Evolutionary conservation across 2,797 vertebrate genomes (phyloP).

Genomic region (Telmatherina bonti): DNA sequence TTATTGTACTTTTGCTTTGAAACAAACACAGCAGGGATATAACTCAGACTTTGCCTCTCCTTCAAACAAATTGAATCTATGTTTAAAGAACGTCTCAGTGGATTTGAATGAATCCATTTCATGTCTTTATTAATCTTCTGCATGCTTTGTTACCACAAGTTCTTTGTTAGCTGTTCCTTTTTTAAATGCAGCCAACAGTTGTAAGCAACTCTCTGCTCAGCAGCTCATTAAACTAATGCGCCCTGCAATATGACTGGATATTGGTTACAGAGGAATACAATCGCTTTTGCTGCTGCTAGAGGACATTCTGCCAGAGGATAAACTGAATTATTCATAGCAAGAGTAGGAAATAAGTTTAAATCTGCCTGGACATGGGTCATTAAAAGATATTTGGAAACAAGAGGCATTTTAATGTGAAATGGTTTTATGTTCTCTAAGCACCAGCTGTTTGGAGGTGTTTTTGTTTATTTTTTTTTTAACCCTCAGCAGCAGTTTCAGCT

Average conservation of each 20-base stretch:
- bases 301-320: neutral
- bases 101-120: too few relatives aligned
- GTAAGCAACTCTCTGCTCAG: neutral
- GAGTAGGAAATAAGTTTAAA: neutral
- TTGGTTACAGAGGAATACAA: constrained; percentile 10
- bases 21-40: too few relatives aligned
- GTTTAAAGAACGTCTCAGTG: too few relatives aligned
- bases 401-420: neutral
- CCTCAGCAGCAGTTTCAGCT: neutral
- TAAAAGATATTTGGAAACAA: neutral
- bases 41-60: too few relatives aligned
- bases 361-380: neutral
- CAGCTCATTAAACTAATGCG: neutral
- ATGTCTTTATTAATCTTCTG: too few relatives aligned
- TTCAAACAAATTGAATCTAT: too few relatives aligned
- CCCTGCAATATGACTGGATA: neutral
- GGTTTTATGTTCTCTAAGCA: neutral
- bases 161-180: too few relatives aligned
- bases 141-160: too few relatives aligned
- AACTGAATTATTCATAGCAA: neutral
- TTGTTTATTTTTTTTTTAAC: too few relatives aligned
- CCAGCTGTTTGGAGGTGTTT: neutral
- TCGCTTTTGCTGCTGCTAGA: neutral
- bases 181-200: neutral
- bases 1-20: neutral